These are phyloP conservation scores for Typhlichthys eigenmanni DNA, from an alignment of 2,797 vertebrate genomes.

Conservation along the genomic window DNA sequence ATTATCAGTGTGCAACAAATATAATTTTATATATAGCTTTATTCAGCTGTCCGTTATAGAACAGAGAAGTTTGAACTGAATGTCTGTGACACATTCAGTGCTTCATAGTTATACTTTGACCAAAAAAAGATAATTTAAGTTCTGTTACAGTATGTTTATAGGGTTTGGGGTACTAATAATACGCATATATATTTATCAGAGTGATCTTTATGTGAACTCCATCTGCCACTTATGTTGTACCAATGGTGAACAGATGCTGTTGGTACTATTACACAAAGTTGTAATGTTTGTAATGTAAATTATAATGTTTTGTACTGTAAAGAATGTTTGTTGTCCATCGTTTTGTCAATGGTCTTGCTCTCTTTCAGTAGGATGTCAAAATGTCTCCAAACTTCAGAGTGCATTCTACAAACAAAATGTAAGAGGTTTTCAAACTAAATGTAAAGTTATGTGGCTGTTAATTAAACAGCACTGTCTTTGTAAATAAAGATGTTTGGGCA, in stretches of 20 bases:
- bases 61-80: constrained; percentile 40
- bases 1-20: constrained; percentile 19
- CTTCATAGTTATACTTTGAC: constrained; percentile 25
- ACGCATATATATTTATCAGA: not conserved
- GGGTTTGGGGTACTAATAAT: not conserved
- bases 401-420: constrained; percentile 34
- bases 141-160: constrained; percentile 24
- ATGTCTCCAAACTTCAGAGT: constrained; percentile 15
- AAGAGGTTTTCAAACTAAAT: constrained; percentile 7
- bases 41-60: constrained; percentile 56
- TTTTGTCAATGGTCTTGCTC: constrained; percentile 19
- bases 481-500: constrained; percentile 54
- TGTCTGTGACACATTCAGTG: constrained; percentile 27
- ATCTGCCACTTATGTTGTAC: constrained; percentile 24
- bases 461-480: constrained; percentile 39
- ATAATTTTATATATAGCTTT: constrained; percentile 37
- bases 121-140: constrained; percentile 17
- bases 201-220: constrained; percentile 7
- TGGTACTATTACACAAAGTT: constrained; percentile 3
- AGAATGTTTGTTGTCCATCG: constrained; percentile 13
- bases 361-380: constrained; percentile 22
- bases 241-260: constrained; percentile 2
- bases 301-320: constrained; percentile 39
- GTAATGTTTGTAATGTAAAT: constrained; percentile 43
- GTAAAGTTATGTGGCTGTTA: not conserved